Conservation (phyloP, 2,888 invertebrate genomes). For the Apoda limacodes region DNA sequence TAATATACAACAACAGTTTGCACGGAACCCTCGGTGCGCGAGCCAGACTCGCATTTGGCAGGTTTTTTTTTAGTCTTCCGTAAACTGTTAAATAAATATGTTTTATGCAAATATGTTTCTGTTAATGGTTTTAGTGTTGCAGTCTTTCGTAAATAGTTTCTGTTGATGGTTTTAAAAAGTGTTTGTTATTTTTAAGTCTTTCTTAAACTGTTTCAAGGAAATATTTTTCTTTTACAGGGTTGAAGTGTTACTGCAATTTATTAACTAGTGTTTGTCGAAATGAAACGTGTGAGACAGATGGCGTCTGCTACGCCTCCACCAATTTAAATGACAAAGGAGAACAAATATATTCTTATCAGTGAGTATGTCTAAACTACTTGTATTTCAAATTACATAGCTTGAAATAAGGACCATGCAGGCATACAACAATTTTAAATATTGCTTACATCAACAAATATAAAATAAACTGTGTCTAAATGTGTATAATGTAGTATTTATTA, state of each 20-base stretch:
- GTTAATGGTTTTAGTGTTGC: neutral
- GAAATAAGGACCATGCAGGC: too few species aligned
- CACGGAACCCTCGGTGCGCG: too few species aligned
- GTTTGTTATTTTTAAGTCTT: constrained; percentile 5
- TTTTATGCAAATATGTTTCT: neutral
- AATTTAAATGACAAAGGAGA: constrained; percentile 69
- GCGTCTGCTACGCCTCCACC: constrained; percentile 87
- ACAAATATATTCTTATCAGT: constrained; percentile 82
- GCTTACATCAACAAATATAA: constrained; percentile 6
- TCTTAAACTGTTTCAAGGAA: neutral
- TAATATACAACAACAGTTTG: too few species aligned
- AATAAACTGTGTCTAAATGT: too few species aligned
- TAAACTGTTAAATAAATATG: constrained; percentile 3
- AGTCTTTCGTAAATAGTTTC: neutral
- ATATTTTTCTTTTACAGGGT: constrained; percentile 51
- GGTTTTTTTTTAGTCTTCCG: constrained; percentile 3
- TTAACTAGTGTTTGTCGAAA: constrained; percentile 81
- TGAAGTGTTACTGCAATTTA: constrained; percentile 90
- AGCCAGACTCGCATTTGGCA: too few species aligned
- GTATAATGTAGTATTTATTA: constrained; percentile 7
- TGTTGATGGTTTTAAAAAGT: constrained; percentile 1
- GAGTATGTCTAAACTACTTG: too few species aligned
- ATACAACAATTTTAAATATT: too few species aligned
- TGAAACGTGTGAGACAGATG: constrained; percentile 88
- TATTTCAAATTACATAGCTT: too few species aligned